A percentile compares a stretch with the other conserved stretches of the same genome.
phyloP scores from a whole-genome alignment of 2,888 invertebrate species.

The Drosophila monieri region DNA sequence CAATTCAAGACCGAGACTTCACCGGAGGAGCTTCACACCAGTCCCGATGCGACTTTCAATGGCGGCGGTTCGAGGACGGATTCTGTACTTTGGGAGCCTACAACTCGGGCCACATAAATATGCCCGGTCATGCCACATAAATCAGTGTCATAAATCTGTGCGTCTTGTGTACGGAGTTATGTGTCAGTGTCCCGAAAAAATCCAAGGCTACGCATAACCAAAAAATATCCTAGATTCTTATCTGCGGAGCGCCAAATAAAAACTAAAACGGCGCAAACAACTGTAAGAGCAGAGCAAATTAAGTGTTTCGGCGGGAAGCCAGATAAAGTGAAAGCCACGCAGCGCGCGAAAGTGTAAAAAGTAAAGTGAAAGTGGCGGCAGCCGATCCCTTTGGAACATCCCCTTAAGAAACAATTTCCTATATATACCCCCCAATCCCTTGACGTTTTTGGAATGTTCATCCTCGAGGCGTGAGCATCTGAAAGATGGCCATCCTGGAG shows the following conservation, averaged over 20 bases:
- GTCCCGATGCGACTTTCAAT: conserved; percentile 68
- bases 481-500: conserved; percentile 80
- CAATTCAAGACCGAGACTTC: background rate
- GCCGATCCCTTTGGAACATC: conserved; percentile 46
- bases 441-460: conserved; percentile 28
- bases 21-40: conserved; percentile 26
- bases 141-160: conserved; percentile 73
- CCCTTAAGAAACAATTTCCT: background rate
- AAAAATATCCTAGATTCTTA: conserved; percentile 32
- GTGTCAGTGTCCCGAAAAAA: conserved; percentile 55
- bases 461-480: conserved; percentile 36
- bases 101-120: conserved; percentile 24
- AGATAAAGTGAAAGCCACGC: conserved; percentile 38
- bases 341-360: conserved; percentile 53
- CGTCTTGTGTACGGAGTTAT: conserved; percentile 59
- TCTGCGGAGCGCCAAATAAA: conserved; percentile 18
- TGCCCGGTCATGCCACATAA: conserved; percentile 47
- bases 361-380: conserved; percentile 71
- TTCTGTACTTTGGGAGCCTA: background rate
- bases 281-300: conserved; percentile 35
- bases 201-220: conserved; percentile 39
- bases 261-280: conserved; percentile 15
- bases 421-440: background rate
- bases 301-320: conserved; percentile 44
- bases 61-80: conserved; percentile 35